phyloP scores from a whole-genome alignment of 2,888 invertebrate species.

The Rambutsinella grinnellia region DNA sequence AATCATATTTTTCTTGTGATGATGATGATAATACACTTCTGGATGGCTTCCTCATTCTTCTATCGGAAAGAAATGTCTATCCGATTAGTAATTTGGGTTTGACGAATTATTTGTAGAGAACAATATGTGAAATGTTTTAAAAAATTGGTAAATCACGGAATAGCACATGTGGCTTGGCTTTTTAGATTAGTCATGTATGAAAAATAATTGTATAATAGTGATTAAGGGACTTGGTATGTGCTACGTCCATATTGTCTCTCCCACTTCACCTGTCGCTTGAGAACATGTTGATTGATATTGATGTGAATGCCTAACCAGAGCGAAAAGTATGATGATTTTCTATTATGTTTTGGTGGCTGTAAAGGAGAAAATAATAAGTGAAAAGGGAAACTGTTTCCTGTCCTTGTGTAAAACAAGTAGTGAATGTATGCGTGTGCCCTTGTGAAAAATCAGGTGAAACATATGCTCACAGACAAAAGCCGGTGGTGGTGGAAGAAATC shows the following conservation, averaged over 20 bases:
- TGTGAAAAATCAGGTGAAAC: too few species aligned
- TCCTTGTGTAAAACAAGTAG: slow-evolving; percentile 33
- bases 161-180: slow-evolving; percentile 47
- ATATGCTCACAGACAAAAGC: slow-evolving; percentile 4
- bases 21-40: background rate
- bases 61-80: slow-evolving; percentile 28
- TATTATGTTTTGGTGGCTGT: too few species aligned
- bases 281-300: background rate
- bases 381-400: slow-evolving; percentile 39
- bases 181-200: slow-evolving; percentile 42
- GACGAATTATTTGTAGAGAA: slow-evolving; percentile 24
- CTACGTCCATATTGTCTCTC: background rate
- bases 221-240: background rate
- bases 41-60: background rate
- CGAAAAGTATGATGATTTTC: background rate
- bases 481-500: too few species aligned
- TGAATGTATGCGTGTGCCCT: slow-evolving; percentile 31
- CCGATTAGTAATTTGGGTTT: slow-evolving; percentile 40
- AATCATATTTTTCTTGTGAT: background rate
- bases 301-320: background rate
- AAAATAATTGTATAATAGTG: background rate
- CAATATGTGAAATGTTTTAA: slow-evolving; percentile 15
- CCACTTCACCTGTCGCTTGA: background rate
- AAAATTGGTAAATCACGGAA: slow-evolving; percentile 52
- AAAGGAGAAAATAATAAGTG: too few species aligned